Evolutionary conservation across 37 sponge, comb jelly and placozoan genomes (phyloP), one percentile per base, ranked within the genome.

Genomic region (Bolinopsis microptera): DNA sequence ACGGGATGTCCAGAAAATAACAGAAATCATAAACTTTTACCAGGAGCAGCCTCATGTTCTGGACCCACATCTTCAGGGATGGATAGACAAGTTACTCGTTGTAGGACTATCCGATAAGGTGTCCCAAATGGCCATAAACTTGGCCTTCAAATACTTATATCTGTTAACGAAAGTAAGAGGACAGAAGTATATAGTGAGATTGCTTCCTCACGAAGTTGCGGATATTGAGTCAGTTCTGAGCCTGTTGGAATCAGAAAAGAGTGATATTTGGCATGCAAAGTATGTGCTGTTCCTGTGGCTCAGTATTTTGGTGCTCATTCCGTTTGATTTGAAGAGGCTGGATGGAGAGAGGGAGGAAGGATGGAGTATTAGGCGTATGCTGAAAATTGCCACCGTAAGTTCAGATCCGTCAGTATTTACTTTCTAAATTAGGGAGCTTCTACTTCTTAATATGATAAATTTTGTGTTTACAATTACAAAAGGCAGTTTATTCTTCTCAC

Each of bases 1-100:
- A 41, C 61, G 90, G 1, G 90, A 86, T 86, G 90, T 24, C 3
- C 90, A 86, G 90, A 41, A 41, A 3, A 37, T 86, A 22, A 41
- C 61, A 1, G 41, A 86, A 3, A 98, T 98, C 22, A n/a, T 97
- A 39, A 95, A 98, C 95, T 95, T 93, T 30, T 99, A 99, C 69
- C 99, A 99, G 88, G 97, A 99, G 69, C 97, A 99, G 92, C 99
- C 99, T 32, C 97, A 97, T 38, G 80, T 99, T 13, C 69, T 99
- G 38, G 99, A 99, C 75, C 97, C 97, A 35, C 94, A 95, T 92
- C 41, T 99, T 0, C 95, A 97, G 94, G 83, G 77, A 95, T 90
- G 26, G 21, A 21, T 61, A 38, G 74, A 72, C 38, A 94, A 68
- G 32, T 48, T 94, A 8, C 34, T 94, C 18, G 90, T 69, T 24